Base-by-base conservation (phyloP, 2,888 invertebrate species). In the Lithophane socia region DNA sequence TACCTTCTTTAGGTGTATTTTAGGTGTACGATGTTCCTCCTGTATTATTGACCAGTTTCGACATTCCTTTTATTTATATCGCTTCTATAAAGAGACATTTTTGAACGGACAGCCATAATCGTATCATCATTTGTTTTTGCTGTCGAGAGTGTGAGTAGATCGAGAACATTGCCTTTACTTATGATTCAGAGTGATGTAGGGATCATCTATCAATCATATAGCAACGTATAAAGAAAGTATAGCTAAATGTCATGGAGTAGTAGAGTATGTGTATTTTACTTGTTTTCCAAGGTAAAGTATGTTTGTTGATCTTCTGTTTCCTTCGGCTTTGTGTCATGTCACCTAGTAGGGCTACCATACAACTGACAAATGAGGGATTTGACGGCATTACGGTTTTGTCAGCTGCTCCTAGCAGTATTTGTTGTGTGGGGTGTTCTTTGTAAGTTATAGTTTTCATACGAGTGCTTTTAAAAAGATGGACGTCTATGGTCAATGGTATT, bases 331-430 rank as follows among this genome's bases (percentile, higher is more conserved):
- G 37, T 72, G 44, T n/a, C 64, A 47, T 75, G 63, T 58, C 78
- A 83, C 86, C 73, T 54, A 65, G 63, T 75, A 75, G 70, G 75
- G 82, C 74, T 82, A 75, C 78, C 82, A 63, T 78, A 84, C 75
- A 70, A 79, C 54, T 80, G 87, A 82, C 80, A 86, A 86, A 87
- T 87, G 80, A 86, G 85, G 80, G 86, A 84, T 87, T 86, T 84
- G 73, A 76, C 63, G 68, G 84, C 61, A 70, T 86, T 80, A 82
- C 64, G 72, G 69, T 75, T 71, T 75, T 81, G 78, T 80, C 71
- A 63, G 67, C 70, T 81, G 77, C 73, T 76, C 44, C 65, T 68
- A 52, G 44, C 42, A 79, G 56, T 83, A 77, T 86, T 83, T 85
- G 79, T 79, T 79, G 85, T 73, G 49, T 60, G 61, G 16, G 64